A percentile compares a stretch with the other conserved stretches of the same genome.
These are phyloP conservation scores for Genyomyrus donnyi DNA, from an alignment of 2,113 vertebrate genomes.

Conservation along the genomic window DNA sequence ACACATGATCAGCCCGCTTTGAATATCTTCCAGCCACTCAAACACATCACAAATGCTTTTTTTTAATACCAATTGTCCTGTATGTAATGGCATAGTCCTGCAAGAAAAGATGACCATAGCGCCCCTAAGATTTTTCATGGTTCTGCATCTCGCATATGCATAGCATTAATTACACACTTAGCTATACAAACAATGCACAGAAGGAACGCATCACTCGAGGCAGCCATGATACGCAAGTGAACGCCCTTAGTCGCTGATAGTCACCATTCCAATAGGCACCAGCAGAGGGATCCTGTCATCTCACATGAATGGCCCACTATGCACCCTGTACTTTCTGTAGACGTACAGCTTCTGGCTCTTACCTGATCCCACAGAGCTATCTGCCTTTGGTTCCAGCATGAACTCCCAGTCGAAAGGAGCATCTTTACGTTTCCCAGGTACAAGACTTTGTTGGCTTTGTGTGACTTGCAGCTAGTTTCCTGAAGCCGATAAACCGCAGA, in stretches of 20 bases:
- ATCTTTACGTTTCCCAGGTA: constrained; percentile 75
- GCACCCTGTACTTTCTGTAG: too few relatives aligned
- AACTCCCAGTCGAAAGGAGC: constrained; percentile 80
- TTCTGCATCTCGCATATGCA: background rate
- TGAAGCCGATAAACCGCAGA: constrained; percentile 38
- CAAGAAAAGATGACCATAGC: background rate
- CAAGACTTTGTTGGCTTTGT: constrained; percentile 75
- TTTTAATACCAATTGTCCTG: background rate
- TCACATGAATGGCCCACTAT: background rate
- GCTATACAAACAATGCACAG: background rate
- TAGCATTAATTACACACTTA: background rate
- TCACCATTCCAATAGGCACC: background rate
- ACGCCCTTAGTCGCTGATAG: background rate
- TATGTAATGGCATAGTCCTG: background rate
- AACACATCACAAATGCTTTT: background rate
- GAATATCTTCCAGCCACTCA: background rate
- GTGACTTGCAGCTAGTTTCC: constrained; percentile 67
- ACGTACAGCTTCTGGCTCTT: background rate
- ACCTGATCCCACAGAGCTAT: constrained; percentile 85
- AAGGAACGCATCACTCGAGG: background rate
- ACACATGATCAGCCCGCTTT: background rate
- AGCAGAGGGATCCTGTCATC: background rate
- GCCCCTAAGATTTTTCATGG: background rate
- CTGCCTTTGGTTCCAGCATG: constrained; percentile 87
- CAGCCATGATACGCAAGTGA: background rate